These are phyloP conservation scores for Schizaphis graminum DNA, from an alignment of 2,888 invertebrate genomes.

Conservation along the genomic window DNA sequence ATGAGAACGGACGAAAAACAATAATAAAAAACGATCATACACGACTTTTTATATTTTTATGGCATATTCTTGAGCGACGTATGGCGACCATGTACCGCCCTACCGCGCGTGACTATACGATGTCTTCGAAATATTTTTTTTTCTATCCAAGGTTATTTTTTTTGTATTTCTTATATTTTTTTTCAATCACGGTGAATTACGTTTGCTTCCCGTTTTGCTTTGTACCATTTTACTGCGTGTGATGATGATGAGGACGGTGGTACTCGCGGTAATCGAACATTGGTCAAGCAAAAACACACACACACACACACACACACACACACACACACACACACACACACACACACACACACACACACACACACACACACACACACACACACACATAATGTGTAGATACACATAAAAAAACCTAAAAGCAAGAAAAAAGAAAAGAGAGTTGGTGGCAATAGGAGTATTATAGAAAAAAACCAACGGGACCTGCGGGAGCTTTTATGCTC, in stretches of 20 bases:
- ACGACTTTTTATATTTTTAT: slow-evolving; percentile 23
- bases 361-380: neutral
- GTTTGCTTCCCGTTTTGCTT: slow-evolving; percentile 37
- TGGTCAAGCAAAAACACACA: neutral
- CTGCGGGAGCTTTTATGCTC: slow-evolving; percentile 16
- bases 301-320: neutral
- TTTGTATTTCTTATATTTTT: slow-evolving; percentile 14
- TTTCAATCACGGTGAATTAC: slow-evolving; percentile 56
- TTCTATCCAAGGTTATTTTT: neutral
- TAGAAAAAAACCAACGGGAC: neutral
- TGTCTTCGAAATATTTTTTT: slow-evolving; percentile 25
- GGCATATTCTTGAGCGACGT: neutral
- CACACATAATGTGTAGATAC: neutral
- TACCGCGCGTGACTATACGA: neutral
- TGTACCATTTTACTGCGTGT: neutral
- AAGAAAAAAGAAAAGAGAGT: neutral
- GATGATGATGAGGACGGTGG: neutral
- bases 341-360: neutral
- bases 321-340: no score
- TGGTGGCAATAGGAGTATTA: neutral
- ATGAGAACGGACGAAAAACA: neutral
- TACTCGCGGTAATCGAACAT: neutral
- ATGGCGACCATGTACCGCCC: neutral
- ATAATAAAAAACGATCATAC: slow-evolving; percentile 3
- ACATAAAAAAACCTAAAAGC: neutral